Conservation (phyloP, 2,888 invertebrate species). For the Onchidella celtica region DNA sequence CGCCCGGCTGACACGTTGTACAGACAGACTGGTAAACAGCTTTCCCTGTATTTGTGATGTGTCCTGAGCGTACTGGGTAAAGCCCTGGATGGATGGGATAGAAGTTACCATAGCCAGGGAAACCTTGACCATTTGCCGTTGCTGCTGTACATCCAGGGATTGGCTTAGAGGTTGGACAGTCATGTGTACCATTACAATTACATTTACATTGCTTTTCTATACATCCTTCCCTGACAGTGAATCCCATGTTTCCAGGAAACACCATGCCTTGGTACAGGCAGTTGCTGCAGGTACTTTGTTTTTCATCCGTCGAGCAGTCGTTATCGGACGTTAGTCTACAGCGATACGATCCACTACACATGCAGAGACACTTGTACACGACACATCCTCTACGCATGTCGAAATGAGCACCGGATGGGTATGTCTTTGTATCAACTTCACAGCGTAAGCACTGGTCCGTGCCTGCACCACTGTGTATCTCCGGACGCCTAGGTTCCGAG, state of each 20-base stretch:
- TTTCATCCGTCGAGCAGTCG: conserved; percentile 36
- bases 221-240: conserved; percentile 64
- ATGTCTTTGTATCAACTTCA: conserved; percentile 48
- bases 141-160: conserved; percentile 43
- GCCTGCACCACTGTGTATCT: background rate
- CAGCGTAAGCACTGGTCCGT: conserved; percentile 46
- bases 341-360: conserved; percentile 56
- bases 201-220: conserved; percentile 64
- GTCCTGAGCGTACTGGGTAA: conserved; percentile 17
- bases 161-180: conserved; percentile 56
- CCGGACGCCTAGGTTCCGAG: too few relatives aligned
- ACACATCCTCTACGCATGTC: conserved; percentile 58
- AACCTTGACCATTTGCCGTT: background rate
- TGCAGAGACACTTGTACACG: conserved; percentile 56
- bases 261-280: conserved; percentile 61
- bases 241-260: conserved; percentile 58
- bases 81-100: conserved; percentile 8
- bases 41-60: conserved; percentile 23
- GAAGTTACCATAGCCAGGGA: conserved; percentile 20
- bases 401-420: conserved; percentile 51
- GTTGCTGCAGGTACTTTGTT: conserved; percentile 50
- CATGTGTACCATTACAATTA: conserved; percentile 63
- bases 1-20: background rate
- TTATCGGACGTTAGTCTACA: conserved; percentile 55
- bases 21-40: conserved; percentile 27